Evolutionary conservation across 2,888 invertebrate species (phyloP), one percentile per base, ranked within the genome.

Genomic region (Formica aserva): DNA sequence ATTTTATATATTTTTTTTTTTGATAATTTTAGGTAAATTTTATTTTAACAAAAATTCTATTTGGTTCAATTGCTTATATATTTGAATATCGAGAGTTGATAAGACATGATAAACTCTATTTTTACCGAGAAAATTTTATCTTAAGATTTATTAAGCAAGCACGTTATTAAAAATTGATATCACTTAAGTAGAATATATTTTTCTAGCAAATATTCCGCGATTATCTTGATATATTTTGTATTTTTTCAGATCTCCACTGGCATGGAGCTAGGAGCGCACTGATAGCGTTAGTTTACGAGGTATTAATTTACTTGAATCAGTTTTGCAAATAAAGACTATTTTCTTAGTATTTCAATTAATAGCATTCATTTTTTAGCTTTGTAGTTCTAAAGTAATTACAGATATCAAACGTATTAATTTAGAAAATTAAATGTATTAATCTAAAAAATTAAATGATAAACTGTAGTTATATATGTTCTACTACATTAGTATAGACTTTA

Each of bases 261-360:
- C 94, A 95, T 95, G 95, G 95, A 95, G 94, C 94, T 94, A 93
- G 94, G 94, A 94, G 94, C 93, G 93, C 93, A 94, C 94, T 94
- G 94, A 94, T 94, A 94, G 94, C 93, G 94, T 94, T 94, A 94
- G 92, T 94, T 93, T 92, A 93, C 90, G 93, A 94, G 93, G 94
- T 93, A 86, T 11, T 76, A 38, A n/a, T 38, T 65, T 45, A 45
- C 5, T 63, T 35, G n/a, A 35, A 35, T 35, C 2, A n/a, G 48
- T 38, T 65, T 38, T 65, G 8, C 38, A 26, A 22, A 48, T n/a
- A 66, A 76, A 52, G 26, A 66, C 26, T 52, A 32, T 48, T 1
- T 65, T 76, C n/a, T n/a, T 48, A 32, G 1, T 41, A 32, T 26
- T 48, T 45, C n/a, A 4, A 18, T n/a, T 15, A 52, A 76, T 8